These are phyloP conservation scores for Pilophorus perplexus DNA, from an alignment of 2,888 invertebrate species.

Conservation along the genomic window DNA sequence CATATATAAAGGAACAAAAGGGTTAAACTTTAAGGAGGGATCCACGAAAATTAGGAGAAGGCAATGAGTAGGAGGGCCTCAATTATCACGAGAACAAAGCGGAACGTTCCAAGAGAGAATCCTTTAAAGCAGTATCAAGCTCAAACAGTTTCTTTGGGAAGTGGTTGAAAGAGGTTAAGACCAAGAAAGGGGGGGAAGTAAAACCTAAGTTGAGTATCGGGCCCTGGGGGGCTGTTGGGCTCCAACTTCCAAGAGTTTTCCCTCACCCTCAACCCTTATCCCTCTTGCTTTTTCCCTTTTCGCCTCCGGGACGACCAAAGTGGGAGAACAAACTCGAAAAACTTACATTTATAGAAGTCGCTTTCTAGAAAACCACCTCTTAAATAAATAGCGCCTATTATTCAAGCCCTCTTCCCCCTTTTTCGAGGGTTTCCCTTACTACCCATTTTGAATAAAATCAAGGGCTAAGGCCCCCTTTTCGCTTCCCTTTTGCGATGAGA, in stretches of 20 bases:
- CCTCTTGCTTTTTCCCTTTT: conserved; percentile 23
- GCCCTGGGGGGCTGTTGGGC: conserved; percentile 40
- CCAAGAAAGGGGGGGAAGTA: conserved; percentile 44
- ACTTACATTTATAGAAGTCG: conserved; percentile 47
- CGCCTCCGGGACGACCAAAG: conserved; percentile 27
- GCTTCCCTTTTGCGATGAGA: conserved; percentile 2
- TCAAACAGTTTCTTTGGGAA: conserved; percentile 41
- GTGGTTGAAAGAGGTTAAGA: conserved; percentile 39
- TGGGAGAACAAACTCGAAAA: conserved; percentile 46
- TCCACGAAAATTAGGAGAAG: conserved; percentile 30
- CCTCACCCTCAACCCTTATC: conserved; percentile 44
- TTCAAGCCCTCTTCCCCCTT: conserved; percentile 40
- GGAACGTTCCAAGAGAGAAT: conserved; percentile 35
- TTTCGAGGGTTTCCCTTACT: neutral
- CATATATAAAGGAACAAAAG: conserved; percentile 39
- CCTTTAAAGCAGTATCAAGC: conserved; percentile 41
- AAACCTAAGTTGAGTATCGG: conserved; percentile 43
- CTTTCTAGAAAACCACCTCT: conserved; percentile 49
- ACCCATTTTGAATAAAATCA: conserved; percentile 34
- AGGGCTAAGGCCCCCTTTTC: neutral
- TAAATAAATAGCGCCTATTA: conserved; percentile 49
- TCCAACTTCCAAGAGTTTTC: conserved; percentile 45
- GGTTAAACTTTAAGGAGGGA: conserved; percentile 41
- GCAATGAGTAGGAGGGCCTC: conserved; percentile 41
- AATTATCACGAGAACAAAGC: conserved; percentile 45